Conservation (phyloP, 2,888 invertebrate species). For the Drosophila prostipennis region DNA sequence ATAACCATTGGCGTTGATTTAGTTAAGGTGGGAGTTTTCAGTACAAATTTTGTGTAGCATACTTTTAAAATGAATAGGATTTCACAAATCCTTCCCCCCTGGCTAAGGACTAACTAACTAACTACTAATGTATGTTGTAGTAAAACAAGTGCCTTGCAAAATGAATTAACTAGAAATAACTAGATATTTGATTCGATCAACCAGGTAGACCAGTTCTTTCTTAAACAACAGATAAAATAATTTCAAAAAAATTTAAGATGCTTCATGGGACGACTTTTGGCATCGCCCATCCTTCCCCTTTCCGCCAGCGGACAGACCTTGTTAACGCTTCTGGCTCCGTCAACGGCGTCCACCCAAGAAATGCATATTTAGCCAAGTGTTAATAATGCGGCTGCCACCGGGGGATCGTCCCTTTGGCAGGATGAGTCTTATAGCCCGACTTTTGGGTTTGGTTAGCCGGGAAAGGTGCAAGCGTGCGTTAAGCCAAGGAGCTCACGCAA, state of each 20-base stretch:
- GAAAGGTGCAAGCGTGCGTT: constrained; percentile 77
- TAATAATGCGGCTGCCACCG: constrained; percentile 81
- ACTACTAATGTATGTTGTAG: too few species aligned
- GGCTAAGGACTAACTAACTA: too few species aligned
- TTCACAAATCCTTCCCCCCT: too few species aligned
- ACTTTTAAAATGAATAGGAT: too few species aligned
- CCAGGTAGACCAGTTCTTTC: neutral
- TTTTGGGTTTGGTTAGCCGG: constrained; percentile 12
- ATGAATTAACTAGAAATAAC: neutral
- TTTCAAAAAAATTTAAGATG: neutral
- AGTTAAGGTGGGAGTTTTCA: too few species aligned
- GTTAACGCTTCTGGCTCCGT: constrained; percentile 67
- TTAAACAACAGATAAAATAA: neutral
- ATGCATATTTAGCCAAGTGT: constrained; percentile 84
- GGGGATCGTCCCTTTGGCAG: constrained; percentile 41
- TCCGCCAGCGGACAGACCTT: constrained; percentile 48
- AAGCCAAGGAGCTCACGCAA: constrained; percentile 53
- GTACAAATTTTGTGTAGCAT: too few species aligned
- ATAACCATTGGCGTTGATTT: too few species aligned
- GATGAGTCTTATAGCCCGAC: constrained; percentile 43
- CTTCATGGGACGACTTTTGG: constrained; percentile 13
- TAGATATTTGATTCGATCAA: neutral
- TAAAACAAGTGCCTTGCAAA: too few species aligned
- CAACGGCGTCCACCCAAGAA: constrained; percentile 73
- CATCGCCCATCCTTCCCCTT: neutral